These are phyloP conservation scores for Endotricha flammealis DNA, from an alignment of 2,888 invertebrate species.

Conservation along the genomic window DNA sequence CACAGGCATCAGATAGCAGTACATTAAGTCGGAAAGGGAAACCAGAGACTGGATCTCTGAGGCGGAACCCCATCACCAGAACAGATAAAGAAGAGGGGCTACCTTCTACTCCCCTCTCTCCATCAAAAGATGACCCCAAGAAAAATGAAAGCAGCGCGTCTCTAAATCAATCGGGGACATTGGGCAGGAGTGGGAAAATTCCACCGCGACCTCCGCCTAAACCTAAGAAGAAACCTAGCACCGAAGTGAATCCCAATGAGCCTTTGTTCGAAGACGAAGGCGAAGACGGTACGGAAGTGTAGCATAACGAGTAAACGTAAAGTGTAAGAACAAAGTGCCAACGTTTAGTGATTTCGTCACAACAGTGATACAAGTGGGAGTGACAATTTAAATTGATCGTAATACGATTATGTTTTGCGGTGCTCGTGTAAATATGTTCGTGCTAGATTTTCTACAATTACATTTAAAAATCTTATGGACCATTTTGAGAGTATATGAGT, in stretches of 20 bases:
- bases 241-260: slow-evolving; percentile 78
- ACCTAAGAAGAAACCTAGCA: slow-evolving; percentile 85
- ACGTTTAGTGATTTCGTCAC: slow-evolving; percentile 54
- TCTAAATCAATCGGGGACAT: slow-evolving; percentile 64
- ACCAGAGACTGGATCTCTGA: slow-evolving; percentile 72
- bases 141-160: slow-evolving; percentile 53
- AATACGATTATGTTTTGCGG: slow-evolving; percentile 54
- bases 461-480: slow-evolving; percentile 60
- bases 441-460: slow-evolving; percentile 76
- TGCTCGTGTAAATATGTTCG: slow-evolving; percentile 73
- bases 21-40: slow-evolving; percentile 68
- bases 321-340: slow-evolving; percentile 64
- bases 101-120: no score
- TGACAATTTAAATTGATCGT: slow-evolving; percentile 20
- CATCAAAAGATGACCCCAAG: slow-evolving; percentile 56
- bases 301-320: slow-evolving; percentile 49
- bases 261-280: slow-evolving; percentile 92
- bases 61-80: slow-evolving; percentile 56
- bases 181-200: slow-evolving; percentile 80
- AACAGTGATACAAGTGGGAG: slow-evolving; percentile 40
- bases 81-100: slow-evolving; percentile 50
- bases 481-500: slow-evolving; percentile 45
- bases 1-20: slow-evolving; percentile 53
- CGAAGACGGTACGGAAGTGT: slow-evolving; percentile 93
- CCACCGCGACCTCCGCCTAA: slow-evolving; percentile 91